Percentiles rank a stretch among this genome's conserved stretches.
Evolutionary conservation across 92 coral and sea anemone genomes (phyloP).

Genomic region (Ricordea florida): DNA sequence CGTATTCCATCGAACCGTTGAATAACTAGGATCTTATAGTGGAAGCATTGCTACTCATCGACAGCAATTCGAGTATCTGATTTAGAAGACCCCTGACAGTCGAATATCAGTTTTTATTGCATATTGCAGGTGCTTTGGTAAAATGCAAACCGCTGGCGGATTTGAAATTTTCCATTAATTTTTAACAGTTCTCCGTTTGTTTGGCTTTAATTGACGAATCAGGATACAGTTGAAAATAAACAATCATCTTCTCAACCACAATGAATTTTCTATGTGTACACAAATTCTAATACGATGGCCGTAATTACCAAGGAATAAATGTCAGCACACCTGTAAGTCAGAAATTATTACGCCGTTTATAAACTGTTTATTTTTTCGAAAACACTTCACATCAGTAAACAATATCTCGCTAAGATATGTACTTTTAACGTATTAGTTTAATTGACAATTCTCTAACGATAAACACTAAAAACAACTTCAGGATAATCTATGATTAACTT

Average conservation of each 20-base stretch:
- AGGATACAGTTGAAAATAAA: background rate
- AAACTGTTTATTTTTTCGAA: background rate
- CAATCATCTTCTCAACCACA: background rate
- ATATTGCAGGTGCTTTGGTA: conserved; percentile 1
- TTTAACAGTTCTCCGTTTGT: background rate
- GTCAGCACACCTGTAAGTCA: background rate
- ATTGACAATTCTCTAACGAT: too few relatives aligned
- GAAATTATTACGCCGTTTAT: background rate
- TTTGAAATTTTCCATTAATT: background rate
- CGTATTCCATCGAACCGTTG: too few relatives aligned
- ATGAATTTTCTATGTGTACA: background rate
- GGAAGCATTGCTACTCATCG: background rate
- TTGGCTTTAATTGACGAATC: background rate
- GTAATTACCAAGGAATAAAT: background rate
- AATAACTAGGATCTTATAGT: too few relatives aligned
- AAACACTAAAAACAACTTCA: too few relatives aligned
- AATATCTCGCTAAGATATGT: too few relatives aligned
- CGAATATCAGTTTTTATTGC: too few relatives aligned
- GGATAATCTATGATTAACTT: too few relatives aligned
- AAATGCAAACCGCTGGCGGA: background rate
- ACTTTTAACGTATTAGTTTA: too few relatives aligned
- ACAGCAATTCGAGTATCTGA: background rate
- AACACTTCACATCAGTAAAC: background rate
- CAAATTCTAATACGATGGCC: background rate
- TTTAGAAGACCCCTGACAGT: too few relatives aligned